These are phyloP conservation scores for Cetonia aurata DNA, from an alignment of 2,888 invertebrate genomes.

Conservation along the genomic window DNA sequence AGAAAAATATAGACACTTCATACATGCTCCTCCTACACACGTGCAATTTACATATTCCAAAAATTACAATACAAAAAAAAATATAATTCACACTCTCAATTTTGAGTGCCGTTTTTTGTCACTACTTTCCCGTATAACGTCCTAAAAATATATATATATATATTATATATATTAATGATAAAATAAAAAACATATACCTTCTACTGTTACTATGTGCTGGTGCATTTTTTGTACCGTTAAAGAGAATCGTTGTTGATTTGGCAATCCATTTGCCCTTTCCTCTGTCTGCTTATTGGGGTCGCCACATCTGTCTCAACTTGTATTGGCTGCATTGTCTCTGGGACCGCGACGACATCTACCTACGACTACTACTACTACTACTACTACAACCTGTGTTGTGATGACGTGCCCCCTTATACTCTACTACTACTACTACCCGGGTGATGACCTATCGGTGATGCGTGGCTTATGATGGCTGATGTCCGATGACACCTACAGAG, in stretches of 20 bases:
- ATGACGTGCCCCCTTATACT: conserved; percentile 34
- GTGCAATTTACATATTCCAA: no score
- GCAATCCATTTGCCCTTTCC: conserved; percentile 76
- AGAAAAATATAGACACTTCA: no score
- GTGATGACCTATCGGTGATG: conserved; percentile 44
- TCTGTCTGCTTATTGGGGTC: conserved; percentile 75
- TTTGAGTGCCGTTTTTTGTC: no score
- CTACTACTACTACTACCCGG: no score
- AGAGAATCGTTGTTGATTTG: conserved; percentile 71
- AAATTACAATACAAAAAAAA: no score
- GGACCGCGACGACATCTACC: conserved; percentile 63
- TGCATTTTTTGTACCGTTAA: conserved; percentile 62
- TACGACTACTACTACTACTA: conserved; percentile 70
- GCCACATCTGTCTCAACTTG: conserved; percentile 66
- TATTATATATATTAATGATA: not conserved
- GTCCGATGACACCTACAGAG: conserved; percentile 71
- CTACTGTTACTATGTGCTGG: conserved; percentile 62
- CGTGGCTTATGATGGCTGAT: conserved; percentile 49
- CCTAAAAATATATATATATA: no score
- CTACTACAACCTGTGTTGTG: conserved; percentile 55
- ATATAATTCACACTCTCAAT: no score
- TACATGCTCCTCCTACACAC: no score
- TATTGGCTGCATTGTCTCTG: conserved; percentile 68
- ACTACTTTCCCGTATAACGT: no score
- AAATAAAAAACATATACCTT: conserved; percentile 59